Percentiles rank a stretch among this genome's conserved stretches.
Evolutionary conservation across 2,113 vertebrate genomes (phyloP).

Genomic region (Sorex araneus): DNA sequence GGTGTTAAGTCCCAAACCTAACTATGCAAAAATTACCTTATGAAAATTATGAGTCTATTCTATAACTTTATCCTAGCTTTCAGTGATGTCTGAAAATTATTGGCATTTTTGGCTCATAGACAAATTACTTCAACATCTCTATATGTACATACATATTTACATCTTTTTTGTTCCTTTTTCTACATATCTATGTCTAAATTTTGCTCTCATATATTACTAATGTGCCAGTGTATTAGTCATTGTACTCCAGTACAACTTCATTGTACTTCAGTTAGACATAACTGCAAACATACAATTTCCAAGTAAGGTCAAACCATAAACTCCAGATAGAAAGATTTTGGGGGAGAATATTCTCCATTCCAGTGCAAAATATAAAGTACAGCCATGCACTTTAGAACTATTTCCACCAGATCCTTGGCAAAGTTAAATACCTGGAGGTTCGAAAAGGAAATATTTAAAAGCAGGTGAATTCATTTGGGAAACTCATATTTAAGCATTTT

Average conservation of each 20-base stretch:
- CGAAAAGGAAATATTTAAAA: constrained; percentile 25
- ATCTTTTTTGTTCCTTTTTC: neutral
- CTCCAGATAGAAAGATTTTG: neutral
- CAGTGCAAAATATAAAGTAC: neutral
- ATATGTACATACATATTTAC: neutral
- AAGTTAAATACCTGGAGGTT: constrained; percentile 9
- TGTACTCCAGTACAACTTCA: too few relatives aligned
- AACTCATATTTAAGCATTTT: too few relatives aligned
- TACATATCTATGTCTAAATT: neutral
- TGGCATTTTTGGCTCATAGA: neutral
- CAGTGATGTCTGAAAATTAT: neutral
- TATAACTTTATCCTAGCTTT: neutral
- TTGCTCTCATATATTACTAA: too few relatives aligned
- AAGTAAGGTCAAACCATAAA: neutral
- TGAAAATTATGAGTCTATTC: neutral
- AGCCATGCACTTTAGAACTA: neutral
- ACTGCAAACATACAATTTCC: neutral
- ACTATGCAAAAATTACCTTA: neutral
- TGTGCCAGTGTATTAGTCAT: too few relatives aligned
- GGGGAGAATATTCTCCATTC: neutral
- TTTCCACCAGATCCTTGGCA: constrained; percentile 19
- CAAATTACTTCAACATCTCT: neutral
- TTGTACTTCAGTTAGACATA: neutral
- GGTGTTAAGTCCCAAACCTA: neutral
- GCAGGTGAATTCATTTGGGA: neutral